Conservation (phyloP, 2,888 invertebrate genomes). For the Paralinhomoeus sp. region DNA sequence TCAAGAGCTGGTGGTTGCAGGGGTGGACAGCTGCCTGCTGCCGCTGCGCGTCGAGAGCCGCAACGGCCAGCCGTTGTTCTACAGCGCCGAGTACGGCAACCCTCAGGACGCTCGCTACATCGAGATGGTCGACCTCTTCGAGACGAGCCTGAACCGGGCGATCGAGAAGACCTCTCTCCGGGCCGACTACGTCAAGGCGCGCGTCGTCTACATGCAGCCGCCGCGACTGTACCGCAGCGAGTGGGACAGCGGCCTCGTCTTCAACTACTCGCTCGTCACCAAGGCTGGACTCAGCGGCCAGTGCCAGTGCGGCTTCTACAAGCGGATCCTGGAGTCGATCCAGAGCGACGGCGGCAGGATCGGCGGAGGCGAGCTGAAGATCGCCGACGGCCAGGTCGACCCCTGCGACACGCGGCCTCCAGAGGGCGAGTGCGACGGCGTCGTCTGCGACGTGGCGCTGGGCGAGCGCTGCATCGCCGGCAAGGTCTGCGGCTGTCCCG, state of each 20-base stretch:
- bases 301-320: conserved; percentile 19
- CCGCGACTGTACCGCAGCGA: conserved; percentile 22
- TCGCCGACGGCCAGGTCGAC: conserved; percentile 13
- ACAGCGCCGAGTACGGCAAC: conserved; percentile 19
- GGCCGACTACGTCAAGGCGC: conserved; percentile 17
- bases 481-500: conserved; percentile 19
- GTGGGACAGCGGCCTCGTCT: conserved; percentile 21
- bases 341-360: conserved; percentile 9
- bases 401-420: conserved; percentile 16
- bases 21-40: conserved; percentile 14
- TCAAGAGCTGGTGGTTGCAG: background rate
- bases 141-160: conserved; percentile 2
- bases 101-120: conserved; percentile 17
- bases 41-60: conserved; percentile 15
- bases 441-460: conserved; percentile 14
- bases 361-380: conserved; percentile 9
- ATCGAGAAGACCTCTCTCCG: conserved; percentile 12
- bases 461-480: conserved; percentile 22
- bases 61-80: conserved; percentile 15
- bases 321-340: conserved; percentile 17
- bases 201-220: conserved; percentile 20
- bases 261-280: conserved; percentile 12
- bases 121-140: conserved; percentile 18
- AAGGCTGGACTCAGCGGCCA: conserved; percentile 8
- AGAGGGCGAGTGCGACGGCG: conserved; percentile 16